Conservation (phyloP, 2,888 invertebrate genomes). For the Rhagium mordax region DNA sequence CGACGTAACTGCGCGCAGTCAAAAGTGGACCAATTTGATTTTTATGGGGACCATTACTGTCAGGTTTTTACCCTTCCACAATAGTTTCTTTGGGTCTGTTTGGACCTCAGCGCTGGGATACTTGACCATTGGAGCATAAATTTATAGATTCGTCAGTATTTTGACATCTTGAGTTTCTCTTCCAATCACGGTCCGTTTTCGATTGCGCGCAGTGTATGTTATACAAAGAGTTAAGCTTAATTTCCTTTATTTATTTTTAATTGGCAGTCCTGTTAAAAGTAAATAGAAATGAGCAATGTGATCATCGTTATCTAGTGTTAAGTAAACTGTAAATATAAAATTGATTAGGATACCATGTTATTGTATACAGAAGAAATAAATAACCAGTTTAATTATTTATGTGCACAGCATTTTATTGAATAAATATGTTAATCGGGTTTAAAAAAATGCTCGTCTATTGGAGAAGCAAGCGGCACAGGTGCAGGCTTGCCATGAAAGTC, state of each 20-base stretch:
- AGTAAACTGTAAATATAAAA: neutral
- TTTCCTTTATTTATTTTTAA: neutral
- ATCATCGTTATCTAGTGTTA: neutral
- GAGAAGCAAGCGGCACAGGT: no score
- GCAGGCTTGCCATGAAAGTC: no score
- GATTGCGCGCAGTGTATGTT: neutral
- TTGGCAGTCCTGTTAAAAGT: neutral
- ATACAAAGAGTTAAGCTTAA: neutral
- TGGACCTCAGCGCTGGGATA: no score
- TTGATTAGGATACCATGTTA: neutral
- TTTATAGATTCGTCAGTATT: no score
- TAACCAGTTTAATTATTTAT: neutral
- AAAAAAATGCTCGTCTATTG: neutral
- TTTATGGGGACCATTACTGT: no score
- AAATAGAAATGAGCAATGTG: neutral
- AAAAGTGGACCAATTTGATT: no score
- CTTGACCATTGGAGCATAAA: no score
- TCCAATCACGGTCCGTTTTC: neutral
- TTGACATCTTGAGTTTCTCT: no score
- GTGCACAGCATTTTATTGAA: neutral
- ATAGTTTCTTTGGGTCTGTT: no score
- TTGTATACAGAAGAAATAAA: neutral
- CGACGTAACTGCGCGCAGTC: neutral
- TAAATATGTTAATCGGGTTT: neutral
- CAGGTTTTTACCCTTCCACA: no score